A percentile compares a stretch with the other conserved stretches of the same genome.
Conservation (phyloP, 2,888 invertebrate genomes). For the Muschampia plurimacula region DNA sequence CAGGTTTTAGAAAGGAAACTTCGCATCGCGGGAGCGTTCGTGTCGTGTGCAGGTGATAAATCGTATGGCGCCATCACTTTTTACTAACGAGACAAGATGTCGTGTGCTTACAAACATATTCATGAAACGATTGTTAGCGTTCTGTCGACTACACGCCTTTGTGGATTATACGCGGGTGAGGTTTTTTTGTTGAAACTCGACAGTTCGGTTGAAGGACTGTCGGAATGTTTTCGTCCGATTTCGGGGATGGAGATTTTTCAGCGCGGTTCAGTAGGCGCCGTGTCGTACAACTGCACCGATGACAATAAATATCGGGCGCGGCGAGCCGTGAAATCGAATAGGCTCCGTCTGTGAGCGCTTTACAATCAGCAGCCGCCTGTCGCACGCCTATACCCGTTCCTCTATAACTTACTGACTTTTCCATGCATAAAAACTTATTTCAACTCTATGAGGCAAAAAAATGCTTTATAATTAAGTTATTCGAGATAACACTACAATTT, state of each 20-base stretch:
- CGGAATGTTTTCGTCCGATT: conserved; percentile 79
- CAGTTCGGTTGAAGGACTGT: conserved; percentile 60
- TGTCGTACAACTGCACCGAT: conserved; percentile 85
- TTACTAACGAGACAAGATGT: conserved; percentile 84
- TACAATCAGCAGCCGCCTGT: conserved; percentile 84
- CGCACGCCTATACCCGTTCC: conserved; percentile 67
- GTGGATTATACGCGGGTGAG: conserved; percentile 52
- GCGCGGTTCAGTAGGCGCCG: conserved; percentile 82
- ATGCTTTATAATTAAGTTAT: conserved; percentile 9
- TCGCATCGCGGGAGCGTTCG: conserved; percentile 58
- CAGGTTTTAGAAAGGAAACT: conserved; percentile 66
- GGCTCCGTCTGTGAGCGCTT: conserved; percentile 85
- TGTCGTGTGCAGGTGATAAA: conserved; percentile 81
- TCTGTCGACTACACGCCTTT: conserved; percentile 54
- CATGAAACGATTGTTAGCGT: conserved; percentile 71
- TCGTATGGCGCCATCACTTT: conserved; percentile 76
- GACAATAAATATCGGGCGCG: conserved; percentile 85
- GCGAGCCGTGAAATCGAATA: conserved; percentile 86
- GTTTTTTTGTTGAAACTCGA: conserved; percentile 64
- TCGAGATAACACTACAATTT: too few species aligned
- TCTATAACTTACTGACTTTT: conserved; percentile 74
- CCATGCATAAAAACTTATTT: conserved; percentile 74
- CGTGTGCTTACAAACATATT: conserved; percentile 71
- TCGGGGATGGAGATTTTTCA: conserved; percentile 80
- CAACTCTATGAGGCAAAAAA: conserved; percentile 46